Conservation (phyloP, 2,888 invertebrate genomes). For the Idaea biselata region DNA sequence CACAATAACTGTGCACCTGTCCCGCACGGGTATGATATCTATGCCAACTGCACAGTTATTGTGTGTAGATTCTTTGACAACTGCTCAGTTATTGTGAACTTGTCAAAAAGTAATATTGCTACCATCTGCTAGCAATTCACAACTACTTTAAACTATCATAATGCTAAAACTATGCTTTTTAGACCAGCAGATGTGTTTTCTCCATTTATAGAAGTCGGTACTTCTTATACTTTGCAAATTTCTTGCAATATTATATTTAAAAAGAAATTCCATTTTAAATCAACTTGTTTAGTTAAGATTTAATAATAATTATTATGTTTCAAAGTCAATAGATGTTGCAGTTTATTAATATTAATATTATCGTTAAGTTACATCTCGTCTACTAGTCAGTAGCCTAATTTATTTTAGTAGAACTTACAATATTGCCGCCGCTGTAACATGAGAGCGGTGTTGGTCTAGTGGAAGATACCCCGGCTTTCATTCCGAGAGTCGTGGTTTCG, state of each 20-base stretch:
- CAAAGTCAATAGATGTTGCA: slow-evolving; percentile 1
- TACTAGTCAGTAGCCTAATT: slow-evolving; percentile 68
- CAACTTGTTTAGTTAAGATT: slow-evolving; percentile 2
- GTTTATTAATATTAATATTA: slow-evolving; percentile 23
- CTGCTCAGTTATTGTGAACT: too few relatives aligned
- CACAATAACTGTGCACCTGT: too few relatives aligned
- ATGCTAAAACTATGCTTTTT: neutral
- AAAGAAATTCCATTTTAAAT: neutral
- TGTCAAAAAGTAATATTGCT: too few relatives aligned
- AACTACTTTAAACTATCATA: too few relatives aligned
- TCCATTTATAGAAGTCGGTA: neutral
- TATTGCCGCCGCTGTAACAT: neutral
- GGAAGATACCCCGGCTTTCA: neutral
- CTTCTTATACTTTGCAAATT: neutral
- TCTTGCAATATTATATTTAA: neutral
- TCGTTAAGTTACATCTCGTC: slow-evolving; percentile 55
- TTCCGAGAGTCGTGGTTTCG: neutral
- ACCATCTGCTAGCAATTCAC: too few relatives aligned
- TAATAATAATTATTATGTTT: neutral
- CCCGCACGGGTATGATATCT: too few relatives aligned
- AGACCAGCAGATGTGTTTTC: neutral
- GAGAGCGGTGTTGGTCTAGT: too few relatives aligned
- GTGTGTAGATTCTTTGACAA: too few relatives aligned
- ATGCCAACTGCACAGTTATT: too few relatives aligned
- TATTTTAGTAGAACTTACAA: slow-evolving; percentile 35